Base-by-base conservation (phyloP, 2,888 invertebrate species). In the Erebia aethiops region DNA sequence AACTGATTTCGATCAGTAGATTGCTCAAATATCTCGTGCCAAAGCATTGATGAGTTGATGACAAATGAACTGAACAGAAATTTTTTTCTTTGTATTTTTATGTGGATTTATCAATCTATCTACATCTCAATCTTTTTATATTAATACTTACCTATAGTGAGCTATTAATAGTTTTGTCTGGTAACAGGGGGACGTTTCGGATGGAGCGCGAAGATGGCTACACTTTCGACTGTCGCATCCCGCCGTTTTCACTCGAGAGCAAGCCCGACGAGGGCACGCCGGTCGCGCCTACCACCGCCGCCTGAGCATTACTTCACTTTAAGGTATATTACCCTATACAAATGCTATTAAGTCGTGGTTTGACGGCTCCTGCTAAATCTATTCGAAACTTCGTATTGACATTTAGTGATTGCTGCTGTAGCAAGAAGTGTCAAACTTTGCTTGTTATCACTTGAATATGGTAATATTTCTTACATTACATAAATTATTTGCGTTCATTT, bases 121-220 rank as follows among this genome's bases (percentile, higher is more conserved):
- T 35, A 35, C 35, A 35, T 35, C 26, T 26, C 1, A 7, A 1
- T 99, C 0, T 51, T 14, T n/a, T n/a, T n/a, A n/a, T n/a, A n/a
- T n/a, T 14, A 99, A 9, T 99, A 99, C 84, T 21, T 21, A n/a
- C n/a, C 98, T 99, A 98, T 98, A 98, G 98, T 98, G 85, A 87
- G 93, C 8, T 16, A 16, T 14, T 60, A 41, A 49, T 63, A 14
- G 9, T 52, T 49, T 58, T 67, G 35, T 46, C 51, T 68, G 8
- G 69, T 69, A 72, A 2, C 82, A 93, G 93, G 94, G 99, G 99
- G 69, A 99, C 98, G 3, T 99, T 99, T 85, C 95, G 98, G 80
- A 97, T 99, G 97, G 99, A 99, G 91, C 95, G 99, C 72, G 98
- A 99, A 87, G 99, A 99, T 90, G 99, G 99, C 2, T 97, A 98